Evolutionary conservation across 2,113 vertebrate genomes (phyloP).

Genomic region (Toxotes jaculatrix): DNA sequence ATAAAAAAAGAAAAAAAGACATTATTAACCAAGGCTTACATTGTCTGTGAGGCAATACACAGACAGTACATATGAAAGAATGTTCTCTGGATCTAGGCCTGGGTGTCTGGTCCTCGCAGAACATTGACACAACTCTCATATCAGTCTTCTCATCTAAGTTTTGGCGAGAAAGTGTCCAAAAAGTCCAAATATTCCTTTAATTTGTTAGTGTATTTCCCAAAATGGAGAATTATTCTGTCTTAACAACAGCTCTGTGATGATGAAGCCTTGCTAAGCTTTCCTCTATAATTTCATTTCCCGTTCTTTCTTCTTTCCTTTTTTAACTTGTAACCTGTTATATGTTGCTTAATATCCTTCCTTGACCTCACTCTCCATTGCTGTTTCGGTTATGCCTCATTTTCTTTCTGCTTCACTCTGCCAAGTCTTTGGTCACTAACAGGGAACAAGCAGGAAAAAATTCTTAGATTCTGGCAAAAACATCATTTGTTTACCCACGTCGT

Average conservation of each 20-base stretch:
- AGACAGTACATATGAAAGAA: not conserved
- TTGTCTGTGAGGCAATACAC: conserved; percentile 7
- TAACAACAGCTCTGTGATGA: not conserved
- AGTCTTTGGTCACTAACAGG: not conserved
- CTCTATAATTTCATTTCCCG: not conserved
- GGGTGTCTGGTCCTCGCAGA: not conserved
- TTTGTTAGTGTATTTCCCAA: not conserved
- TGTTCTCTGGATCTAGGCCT: not conserved
- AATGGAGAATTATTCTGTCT: not conserved
- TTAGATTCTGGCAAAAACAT: not conserved
- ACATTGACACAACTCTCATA: not conserved
- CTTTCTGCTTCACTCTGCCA: not conserved
- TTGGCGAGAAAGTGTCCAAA: not conserved
- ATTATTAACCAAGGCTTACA: not conserved
- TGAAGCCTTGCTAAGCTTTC: not conserved
- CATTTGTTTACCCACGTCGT: not conserved
- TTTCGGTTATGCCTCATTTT: not conserved
- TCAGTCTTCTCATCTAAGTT: not conserved
- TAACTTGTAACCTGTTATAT: not conserved
- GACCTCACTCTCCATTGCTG: not conserved
- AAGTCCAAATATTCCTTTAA: too few species aligned
- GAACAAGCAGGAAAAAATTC: not conserved
- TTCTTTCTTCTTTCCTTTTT: not conserved
- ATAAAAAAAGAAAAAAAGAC: not conserved
- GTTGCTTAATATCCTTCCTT: not conserved